Conservation (phyloP, 2,797 vertebrate species). For the Phoebastria nigripes region DNA sequence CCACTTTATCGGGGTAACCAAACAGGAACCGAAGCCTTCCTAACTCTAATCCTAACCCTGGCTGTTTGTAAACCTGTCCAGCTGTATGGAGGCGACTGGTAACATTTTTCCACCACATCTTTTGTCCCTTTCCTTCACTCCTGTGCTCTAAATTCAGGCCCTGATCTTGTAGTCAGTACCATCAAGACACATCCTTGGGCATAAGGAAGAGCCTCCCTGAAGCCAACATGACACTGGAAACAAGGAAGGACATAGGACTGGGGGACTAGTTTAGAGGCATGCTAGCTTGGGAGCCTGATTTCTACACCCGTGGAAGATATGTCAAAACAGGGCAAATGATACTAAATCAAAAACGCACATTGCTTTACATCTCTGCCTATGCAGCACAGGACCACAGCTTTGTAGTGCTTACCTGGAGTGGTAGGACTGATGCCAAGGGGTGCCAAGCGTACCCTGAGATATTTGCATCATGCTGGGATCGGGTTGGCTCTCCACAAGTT, state of each 20-base stretch:
- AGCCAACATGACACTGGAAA: background rate
- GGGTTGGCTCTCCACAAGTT: constrained; percentile 77
- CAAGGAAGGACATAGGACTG: background rate
- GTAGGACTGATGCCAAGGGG: constrained; percentile 87
- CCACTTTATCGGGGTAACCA: background rate
- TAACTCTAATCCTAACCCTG: background rate
- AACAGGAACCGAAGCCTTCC: background rate
- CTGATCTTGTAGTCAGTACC: background rate
- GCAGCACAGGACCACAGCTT: background rate
- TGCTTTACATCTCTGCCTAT: background rate
- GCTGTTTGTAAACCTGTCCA: background rate
- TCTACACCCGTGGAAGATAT: background rate
- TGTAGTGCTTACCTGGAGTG: constrained; percentile 84
- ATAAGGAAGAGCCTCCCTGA: background rate
- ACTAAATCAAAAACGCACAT: rapidly evolving
- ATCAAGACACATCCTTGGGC: background rate
- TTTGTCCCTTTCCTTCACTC: background rate
- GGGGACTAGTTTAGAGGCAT: background rate
- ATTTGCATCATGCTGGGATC: constrained; percentile 89
- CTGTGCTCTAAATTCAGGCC: background rate
- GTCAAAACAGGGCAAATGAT: background rate
- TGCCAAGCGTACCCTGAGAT: constrained; percentile 83
- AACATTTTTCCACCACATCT: background rate
- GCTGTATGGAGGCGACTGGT: background rate
- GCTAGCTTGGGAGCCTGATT: background rate